Evolutionary conservation across 1,140 invertebrate genomes (phyloP).

Genomic region (Cydia splendana): DNA sequence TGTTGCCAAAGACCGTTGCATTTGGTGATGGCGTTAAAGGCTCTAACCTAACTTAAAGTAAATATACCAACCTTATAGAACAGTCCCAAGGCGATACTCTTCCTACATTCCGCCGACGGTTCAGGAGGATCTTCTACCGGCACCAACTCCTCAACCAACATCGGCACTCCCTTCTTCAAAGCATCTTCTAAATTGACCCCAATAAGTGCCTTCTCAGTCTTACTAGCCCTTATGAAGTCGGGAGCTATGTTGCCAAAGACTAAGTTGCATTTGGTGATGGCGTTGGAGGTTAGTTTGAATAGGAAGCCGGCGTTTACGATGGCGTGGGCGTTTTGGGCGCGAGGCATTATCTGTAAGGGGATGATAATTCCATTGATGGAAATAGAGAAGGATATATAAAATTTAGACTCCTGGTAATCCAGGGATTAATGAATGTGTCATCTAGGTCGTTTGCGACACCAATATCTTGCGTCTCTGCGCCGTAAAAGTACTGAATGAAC

Average conservation of each 20-base stretch:
- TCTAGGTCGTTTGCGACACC: too few relatives aligned
- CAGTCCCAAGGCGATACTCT: slow-evolving; percentile 81
- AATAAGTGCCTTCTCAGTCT: slow-evolving; percentile 83
- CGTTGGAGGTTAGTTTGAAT: slow-evolving; percentile 79
- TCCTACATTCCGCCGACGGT: slow-evolving; percentile 84
- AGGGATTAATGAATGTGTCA: too few relatives aligned
- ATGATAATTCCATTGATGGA: too few relatives aligned
- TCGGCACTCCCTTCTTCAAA: slow-evolving; percentile 80
- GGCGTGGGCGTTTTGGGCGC: slow-evolving; percentile 91
- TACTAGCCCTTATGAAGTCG: slow-evolving; percentile 84
- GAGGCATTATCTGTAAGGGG: slow-evolving; percentile 84
- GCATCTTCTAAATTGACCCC: slow-evolving; percentile 69
- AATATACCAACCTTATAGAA: slow-evolving; percentile 83
- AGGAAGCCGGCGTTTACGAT: slow-evolving; percentile 91
- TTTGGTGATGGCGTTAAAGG: slow-evolving; percentile 41
- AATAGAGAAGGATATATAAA: too few relatives aligned
- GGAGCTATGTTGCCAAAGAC: slow-evolving; percentile 69
- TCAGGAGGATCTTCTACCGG: slow-evolving; percentile 84
- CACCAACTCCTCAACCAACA: slow-evolving; percentile 82
- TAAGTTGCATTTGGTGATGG: slow-evolving; percentile 68
- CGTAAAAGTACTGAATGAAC: too few relatives aligned
- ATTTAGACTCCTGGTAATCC: too few relatives aligned
- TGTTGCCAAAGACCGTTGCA: slow-evolving; percentile 73
- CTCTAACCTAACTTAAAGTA: too few relatives aligned
- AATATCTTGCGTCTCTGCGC: too few relatives aligned